Percentiles rank a stretch among this genome's conserved stretches.
These are phyloP conservation scores for Azorinus chamasolen DNA, from an alignment of 2,888 invertebrate species.

Conservation along the genomic window DNA sequence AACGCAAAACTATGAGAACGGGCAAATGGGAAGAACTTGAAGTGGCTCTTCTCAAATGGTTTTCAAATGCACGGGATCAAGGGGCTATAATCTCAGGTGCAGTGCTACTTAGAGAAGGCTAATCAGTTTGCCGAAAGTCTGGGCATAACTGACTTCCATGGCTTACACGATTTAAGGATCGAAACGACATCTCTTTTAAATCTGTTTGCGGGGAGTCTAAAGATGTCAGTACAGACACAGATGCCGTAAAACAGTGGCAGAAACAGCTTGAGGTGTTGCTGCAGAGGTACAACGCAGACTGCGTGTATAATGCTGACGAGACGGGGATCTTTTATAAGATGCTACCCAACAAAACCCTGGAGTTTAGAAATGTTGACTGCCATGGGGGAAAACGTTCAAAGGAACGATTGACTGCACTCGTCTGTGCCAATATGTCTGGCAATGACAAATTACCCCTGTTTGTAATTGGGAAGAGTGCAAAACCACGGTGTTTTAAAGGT, in stretches of 20 bases:
- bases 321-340: neutral
- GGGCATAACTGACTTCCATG: constrained; percentile 21
- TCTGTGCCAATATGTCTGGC: too few relatives aligned
- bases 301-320: too few relatives aligned
- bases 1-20: constrained; percentile 37
- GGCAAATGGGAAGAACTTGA: constrained; percentile 44
- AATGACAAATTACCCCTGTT: neutral
- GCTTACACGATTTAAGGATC: constrained; percentile 23
- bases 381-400: neutral
- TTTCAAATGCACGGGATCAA: constrained; percentile 16
- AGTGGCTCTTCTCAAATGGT: constrained; percentile 39
- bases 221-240: neutral
- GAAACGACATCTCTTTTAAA: too few relatives aligned
- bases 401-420: neutral
- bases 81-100: constrained; percentile 28
- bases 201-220: neutral
- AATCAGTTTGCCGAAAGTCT: constrained; percentile 19
- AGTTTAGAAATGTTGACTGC: too few relatives aligned
- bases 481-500: neutral
- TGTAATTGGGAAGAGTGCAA: neutral
- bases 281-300: neutral
- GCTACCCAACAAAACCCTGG: neutral
- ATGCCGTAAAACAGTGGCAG: neutral
- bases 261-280: neutral
- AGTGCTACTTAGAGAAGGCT: constrained; percentile 23